Evolutionary conservation across 2,113 vertebrate species (phyloP).

Genomic region (Anoura caudifer): DNA sequence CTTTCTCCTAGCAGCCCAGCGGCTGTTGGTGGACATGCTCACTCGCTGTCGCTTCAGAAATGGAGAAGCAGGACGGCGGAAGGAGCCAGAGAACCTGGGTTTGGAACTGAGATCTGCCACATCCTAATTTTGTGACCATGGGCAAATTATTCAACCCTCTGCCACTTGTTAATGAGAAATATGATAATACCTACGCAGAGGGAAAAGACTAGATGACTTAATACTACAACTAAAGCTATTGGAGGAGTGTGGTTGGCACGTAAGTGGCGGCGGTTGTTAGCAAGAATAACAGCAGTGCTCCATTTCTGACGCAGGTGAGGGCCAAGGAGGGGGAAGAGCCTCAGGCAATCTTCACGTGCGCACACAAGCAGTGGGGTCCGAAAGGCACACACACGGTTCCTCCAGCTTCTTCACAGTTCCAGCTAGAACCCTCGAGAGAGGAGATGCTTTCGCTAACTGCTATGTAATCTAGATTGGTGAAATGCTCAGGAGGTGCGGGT

Average conservation of each 20-base stretch:
- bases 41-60: background rate
- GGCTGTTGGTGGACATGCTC: background rate
- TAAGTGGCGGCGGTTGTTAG: background rate
- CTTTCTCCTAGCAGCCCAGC: background rate
- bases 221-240: background rate
- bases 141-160: background rate
- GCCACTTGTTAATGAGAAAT: background rate
- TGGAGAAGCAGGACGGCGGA: background rate
- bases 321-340: background rate
- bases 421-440: background rate
- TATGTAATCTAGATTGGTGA: background rate
- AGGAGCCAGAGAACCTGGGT: background rate
- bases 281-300: background rate
- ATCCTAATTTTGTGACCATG: background rate
- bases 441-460: conserved; percentile 16
- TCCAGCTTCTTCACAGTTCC: background rate
- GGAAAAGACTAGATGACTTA: background rate
- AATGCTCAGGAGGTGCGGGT: background rate
- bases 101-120: background rate
- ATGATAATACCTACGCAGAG: background rate
- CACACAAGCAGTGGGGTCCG: background rate
- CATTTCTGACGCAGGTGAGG: background rate
- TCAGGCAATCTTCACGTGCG: background rate
- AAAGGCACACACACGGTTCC: background rate
- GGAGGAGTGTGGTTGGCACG: background rate